Base-by-base conservation (phyloP, 2,113 vertebrate species). In the Channa argus region DNA sequence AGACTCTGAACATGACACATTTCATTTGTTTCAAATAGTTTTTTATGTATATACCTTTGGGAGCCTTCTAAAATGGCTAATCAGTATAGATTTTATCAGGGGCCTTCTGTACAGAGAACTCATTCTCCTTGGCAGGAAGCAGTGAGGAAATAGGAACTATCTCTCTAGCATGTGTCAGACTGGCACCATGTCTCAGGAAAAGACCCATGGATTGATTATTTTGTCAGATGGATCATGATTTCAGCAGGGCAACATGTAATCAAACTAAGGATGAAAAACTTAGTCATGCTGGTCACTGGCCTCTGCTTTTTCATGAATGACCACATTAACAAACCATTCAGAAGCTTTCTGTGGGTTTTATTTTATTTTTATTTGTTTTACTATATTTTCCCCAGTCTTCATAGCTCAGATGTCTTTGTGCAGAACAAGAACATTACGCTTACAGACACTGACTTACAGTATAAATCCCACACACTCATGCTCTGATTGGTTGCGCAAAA, bases 181-280 rank as follows among this genome's bases (percentile, higher is more conserved):
- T 24, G 24, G 24, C 24, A 24, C 24, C 24, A 44, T 47, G 47
- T 80, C 66, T 90, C 54, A 79, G 74, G 44, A 50, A 80, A 84
- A 85, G 66, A 69, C 55, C 69, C 74, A 80, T 84, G 64, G 74
- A 91, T 91, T 86, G 80, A 85, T 90, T 89, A 24, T 88, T 79
- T 82, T 78, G 74, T 89, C 81, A 80, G 38, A 63, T 24, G 72
- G 80, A 74, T 81, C 77, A 56, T 47, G 80, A 84, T 82, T 73
- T 74, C 59, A 69, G 73, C 73, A 9, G 45, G 47, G 51, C 37
- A 67, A 81, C 73, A 56, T 79, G 58, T 71, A 54, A 74, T 86
- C 74, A 56, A 64, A 72, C 8, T n/a, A 60, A 62, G 51, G 61
- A 83, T 88, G 66, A 88, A 87, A 90, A 87, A 67, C 10, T 44